These are phyloP conservation scores for Platycercus adscitus DNA, from an alignment of 2,113 vertebrate species.

Conservation along the genomic window DNA sequence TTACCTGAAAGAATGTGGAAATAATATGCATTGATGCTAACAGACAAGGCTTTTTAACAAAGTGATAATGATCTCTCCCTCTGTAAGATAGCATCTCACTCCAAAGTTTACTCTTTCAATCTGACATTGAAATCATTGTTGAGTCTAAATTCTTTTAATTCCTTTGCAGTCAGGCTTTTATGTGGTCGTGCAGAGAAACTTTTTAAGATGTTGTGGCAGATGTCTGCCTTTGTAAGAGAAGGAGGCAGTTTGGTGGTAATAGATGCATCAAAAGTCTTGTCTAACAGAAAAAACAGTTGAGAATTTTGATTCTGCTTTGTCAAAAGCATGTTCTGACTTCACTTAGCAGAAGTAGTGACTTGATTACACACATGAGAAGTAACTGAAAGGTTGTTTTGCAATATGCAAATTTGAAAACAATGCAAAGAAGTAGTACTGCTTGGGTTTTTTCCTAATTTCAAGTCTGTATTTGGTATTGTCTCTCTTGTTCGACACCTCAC, in stretches of 20 bases:
- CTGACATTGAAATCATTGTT: conserved; percentile 56
- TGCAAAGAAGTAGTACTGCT: not conserved
- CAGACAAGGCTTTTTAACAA: conserved; percentile 48
- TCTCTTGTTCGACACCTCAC: not conserved
- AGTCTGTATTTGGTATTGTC: not conserved
- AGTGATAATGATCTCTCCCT: conserved; percentile 47
- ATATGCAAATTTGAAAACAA: not conserved
- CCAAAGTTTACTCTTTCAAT: conserved; percentile 54
- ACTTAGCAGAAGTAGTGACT: not conserved
- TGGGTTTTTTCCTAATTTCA: not conserved
- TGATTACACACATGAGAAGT: not conserved
- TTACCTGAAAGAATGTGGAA: not conserved
- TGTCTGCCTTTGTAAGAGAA: not conserved
- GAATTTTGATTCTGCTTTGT: not conserved
- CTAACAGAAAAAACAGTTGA: not conserved
- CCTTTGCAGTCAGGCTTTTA: conserved; percentile 1
- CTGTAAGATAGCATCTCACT: conserved; percentile 43
- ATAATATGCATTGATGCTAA: not conserved
- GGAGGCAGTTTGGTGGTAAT: not conserved
- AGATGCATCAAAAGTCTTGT: not conserved
- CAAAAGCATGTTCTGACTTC: not conserved
- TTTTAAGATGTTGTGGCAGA: not conserved
- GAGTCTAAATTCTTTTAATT: conserved; percentile 63
- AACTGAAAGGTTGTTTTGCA: not conserved
- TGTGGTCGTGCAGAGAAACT: not conserved